phyloP scores from a whole-genome alignment of 1,140 invertebrate species.

The Cryptotermes secundus region DNA sequence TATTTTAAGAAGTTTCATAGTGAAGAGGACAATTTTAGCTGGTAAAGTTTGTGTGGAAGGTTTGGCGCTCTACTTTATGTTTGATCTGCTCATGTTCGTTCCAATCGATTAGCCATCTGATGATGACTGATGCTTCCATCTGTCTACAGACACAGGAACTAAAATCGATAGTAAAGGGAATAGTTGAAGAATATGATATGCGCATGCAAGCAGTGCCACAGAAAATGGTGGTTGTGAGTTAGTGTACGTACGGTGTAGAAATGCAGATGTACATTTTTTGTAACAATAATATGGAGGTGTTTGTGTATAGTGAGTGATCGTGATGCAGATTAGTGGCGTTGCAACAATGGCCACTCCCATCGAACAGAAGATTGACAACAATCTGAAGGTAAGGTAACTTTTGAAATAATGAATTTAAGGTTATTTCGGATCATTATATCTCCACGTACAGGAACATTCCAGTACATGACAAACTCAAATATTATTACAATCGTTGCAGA shows the following conservation, averaged over 20 bases:
- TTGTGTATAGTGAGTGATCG: constrained; percentile 15
- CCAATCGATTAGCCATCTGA: not conserved
- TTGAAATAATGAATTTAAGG: not conserved
- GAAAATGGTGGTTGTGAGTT: not conserved
- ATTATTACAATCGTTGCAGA: no score
- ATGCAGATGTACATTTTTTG: not conserved
- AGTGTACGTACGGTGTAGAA: not conserved
- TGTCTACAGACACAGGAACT: not conserved
- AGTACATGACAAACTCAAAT: no score
- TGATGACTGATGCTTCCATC: not conserved
- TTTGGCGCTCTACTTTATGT: no score
- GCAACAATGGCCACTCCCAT: constrained; percentile 29
- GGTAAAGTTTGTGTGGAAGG: no score
- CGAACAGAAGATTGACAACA: constrained; percentile 29
- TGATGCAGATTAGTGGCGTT: constrained; percentile 22
- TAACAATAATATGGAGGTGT: not conserved
- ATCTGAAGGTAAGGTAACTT: constrained; percentile 26
- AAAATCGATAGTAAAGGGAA: not conserved
- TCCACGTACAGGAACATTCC: no score
- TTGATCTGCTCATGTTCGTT: not conserved
- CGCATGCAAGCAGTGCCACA: not conserved
- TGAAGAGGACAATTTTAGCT: no score
- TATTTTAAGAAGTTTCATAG: no score
- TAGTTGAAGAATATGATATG: not conserved
- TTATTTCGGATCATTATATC: not conserved